phyloP scores from a whole-genome alignment of 2,113 vertebrate genomes.

The Nesoenas mayeri region DNA sequence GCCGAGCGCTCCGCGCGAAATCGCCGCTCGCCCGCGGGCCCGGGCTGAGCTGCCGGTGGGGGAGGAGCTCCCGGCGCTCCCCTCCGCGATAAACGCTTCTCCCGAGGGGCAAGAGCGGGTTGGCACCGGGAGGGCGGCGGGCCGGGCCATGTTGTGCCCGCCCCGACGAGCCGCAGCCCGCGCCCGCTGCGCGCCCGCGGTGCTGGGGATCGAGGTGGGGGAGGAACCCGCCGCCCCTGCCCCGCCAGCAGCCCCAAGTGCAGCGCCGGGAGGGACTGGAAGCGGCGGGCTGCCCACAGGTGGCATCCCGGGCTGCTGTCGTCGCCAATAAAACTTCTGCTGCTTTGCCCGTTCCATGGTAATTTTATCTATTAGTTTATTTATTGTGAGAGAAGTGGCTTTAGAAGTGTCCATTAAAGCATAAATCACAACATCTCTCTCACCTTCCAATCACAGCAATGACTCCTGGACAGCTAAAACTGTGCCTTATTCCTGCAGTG shows the following conservation, averaged over 20 bases:
- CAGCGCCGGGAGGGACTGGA: neutral
- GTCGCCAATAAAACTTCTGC: rapidly evolving
- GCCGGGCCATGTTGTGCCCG: neutral
- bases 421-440: rapidly evolving
- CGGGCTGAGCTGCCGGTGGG: neutral
- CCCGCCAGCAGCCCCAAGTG: too few species aligned
- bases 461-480: rapidly evolving
- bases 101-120: neutral
- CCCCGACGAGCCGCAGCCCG: neutral
- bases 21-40: neutral
- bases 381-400: rapidly evolving
- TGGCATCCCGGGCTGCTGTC: neutral
- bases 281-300: neutral
- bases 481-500: rapidly evolving
- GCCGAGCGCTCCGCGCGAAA: neutral
- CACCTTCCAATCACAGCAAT: rapidly evolving
- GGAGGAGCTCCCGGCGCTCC: neutral
- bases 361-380: rapidly evolving
- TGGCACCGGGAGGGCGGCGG: too few species aligned
- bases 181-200: neutral
- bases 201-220: neutral
- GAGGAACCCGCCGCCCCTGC: neutral
- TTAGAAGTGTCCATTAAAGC: rapidly evolving
- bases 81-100: neutral
- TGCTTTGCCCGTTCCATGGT: neutral